phyloP scores from a whole-genome alignment of 2,113 vertebrate species.

The Caloenas nicobarica region DNA sequence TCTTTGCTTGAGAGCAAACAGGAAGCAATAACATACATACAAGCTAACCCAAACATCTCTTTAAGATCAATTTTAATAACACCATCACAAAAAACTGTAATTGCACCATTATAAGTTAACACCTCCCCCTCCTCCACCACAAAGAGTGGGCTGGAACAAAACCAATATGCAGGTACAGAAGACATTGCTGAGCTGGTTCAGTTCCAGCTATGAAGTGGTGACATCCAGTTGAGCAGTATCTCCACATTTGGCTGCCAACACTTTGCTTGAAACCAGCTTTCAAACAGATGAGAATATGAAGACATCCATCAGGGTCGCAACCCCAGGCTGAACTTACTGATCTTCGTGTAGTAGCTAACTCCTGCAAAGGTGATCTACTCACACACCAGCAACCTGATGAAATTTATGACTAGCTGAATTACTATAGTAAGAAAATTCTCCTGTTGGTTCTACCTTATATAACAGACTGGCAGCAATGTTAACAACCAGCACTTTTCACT shows the following conservation, averaged over 20 bases:
- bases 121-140: too few species aligned
- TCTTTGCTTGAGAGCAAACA: not conserved
- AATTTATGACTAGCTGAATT: not conserved
- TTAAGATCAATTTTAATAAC: not conserved
- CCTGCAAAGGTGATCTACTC: not conserved
- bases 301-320: not conserved
- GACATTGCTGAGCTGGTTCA: not conserved
- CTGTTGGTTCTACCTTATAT: not conserved
- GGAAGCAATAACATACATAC: not conserved
- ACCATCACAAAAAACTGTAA: not conserved
- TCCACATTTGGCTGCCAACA: not conserved
- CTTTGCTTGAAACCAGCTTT: not conserved
- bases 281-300: not conserved
- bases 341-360: not conserved
- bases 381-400: not conserved
- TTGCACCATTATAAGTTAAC: fast-evolving
- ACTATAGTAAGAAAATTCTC: not conserved
- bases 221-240: not conserved
- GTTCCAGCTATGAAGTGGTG: not conserved
- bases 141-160: not conserved
- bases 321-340: not conserved
- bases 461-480: not conserved
- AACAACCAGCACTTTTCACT: not conserved
- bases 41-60: not conserved
- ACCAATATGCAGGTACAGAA: not conserved